Evolutionary conservation across 1,140 invertebrate genomes (phyloP), one percentile per base, ranked within the genome.

Genomic region (Kradibia gibbosae): DNA sequence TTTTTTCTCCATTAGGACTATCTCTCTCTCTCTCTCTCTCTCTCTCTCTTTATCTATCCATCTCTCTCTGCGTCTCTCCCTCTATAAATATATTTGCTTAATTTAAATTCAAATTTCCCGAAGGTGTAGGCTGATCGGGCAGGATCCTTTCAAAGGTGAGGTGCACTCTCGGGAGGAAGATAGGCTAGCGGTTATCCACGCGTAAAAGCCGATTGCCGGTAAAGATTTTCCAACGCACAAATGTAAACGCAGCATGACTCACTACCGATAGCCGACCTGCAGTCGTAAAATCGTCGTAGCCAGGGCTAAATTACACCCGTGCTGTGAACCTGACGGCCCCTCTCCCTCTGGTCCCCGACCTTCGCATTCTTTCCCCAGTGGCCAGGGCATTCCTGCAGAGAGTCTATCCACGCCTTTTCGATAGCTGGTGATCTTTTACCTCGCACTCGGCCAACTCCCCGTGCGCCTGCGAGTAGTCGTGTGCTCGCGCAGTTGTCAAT

Each of bases 401-500:
- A 48, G 8, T 17, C 55, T 45, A 15, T 67, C 20, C 17, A n/a
- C 50, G 39, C 55, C 25, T 25, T 15, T 42, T 62, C 39, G 60
- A 53, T 78, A n/a, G n/a, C n/a, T n/a, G n/a, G n/a, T 78, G 76
- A 55, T 78, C 62, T 67, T 78, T 74, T 11, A 53, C 53, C 28
- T 39, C 1, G 62, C 3, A 31, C 25, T 28, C 55, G n/a, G 3
- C 20, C 34, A 22, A 28, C 65, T 39, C 31, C 31, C 72, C 15
- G n/a, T 13, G 31, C 15, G 22, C 72, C 72, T 55, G 25, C 25
- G 72, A 36, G 31, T 48, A 15, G 42, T 42, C 60, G 25, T 25
- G 70, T 10, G 48, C 67, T 48, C 45, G 42, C 11, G 31, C 25
- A 70, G 78, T 65, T 74, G 78, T 80, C 78, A 80, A 80, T 80